Base-by-base conservation (phyloP, 2,797 vertebrate species). In the Rhinoraja longicauda region DNA sequence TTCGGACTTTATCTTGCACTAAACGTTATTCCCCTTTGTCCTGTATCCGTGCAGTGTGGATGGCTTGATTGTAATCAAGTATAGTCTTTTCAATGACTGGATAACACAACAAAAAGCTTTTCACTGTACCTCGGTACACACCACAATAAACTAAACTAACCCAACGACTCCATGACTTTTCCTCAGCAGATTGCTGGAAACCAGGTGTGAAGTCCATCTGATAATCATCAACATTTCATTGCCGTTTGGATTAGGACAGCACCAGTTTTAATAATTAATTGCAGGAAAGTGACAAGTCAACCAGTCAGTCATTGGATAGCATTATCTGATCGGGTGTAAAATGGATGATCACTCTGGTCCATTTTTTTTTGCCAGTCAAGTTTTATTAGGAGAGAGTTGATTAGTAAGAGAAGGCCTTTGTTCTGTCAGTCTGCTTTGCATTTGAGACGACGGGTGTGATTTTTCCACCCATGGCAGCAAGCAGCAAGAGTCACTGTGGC, bases 401-500 rank as follows among this genome's bases (percentile, higher is more conserved):
- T 75, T 67, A 73, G 39, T 17, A 24, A 45, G 26, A 19, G 70
- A 92, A 92, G 39, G 26, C 15, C 90, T 57, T 73, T n/a, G 19
- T 17, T 92, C 90, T n/a, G 39, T 73, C 90, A 26, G 67, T 91
- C 90, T 73, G 39, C 13, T 17, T 75, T 92, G 90, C 90, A 53
- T 92, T 92, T 92, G 36, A 75, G 39, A n/a, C 13, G 24, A 92
- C 10, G 13, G 39, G 70, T 26, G 75, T 45, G 39, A 92, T 75
- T 92, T 86, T 92, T 92, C 70, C 64, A 92, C 57, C 24, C 32
- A 39, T 92, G 90, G 15, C 75, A 53, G 70, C 90, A 75, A 53
- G 26, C 4, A 53, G 36, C 12, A 3, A 24, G 39, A 45, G 1
- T 32, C 24, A 72, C 90, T 6, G n/a, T 73, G 70, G 70, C 70